Evolutionary conservation across 2,888 invertebrate genomes (phyloP).

Genomic region (Calameuta filiformis): DNA sequence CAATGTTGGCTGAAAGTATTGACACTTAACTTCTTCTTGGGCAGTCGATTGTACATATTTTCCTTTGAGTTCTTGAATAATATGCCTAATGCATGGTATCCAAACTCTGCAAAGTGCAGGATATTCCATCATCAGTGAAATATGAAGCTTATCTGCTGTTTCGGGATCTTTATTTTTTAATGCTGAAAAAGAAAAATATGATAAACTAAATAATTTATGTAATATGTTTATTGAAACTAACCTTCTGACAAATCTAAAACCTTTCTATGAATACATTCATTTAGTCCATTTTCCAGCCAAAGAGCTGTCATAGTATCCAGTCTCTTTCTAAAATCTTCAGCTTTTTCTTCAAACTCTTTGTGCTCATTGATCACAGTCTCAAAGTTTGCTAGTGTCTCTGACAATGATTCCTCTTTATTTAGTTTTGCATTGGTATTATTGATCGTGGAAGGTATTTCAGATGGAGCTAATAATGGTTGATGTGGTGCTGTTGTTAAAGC

Average conservation of each 20-base stretch:
- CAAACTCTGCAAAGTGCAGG: slow-evolving; percentile 70
- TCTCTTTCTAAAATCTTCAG: slow-evolving; percentile 69
- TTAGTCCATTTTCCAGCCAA: slow-evolving; percentile 71
- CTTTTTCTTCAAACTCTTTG: slow-evolving; percentile 32
- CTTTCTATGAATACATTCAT: slow-evolving; percentile 65
- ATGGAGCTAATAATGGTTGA: slow-evolving; percentile 40
- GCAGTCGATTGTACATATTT: slow-evolving; percentile 17
- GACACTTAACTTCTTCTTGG: not conserved
- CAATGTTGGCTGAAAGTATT: not conserved
- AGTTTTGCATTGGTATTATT: slow-evolving; percentile 20
- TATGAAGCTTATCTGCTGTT: slow-evolving; percentile 71
- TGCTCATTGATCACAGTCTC: slow-evolving; percentile 38
- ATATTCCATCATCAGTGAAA: slow-evolving; percentile 72
- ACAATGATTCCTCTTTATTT: slow-evolving; percentile 43
- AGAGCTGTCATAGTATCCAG: slow-evolving; percentile 70
- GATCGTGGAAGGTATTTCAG: slow-evolving; percentile 18
- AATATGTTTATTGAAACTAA: slow-evolving; percentile 45
- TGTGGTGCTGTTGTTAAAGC: slow-evolving; percentile 46
- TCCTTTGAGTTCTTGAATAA: slow-evolving; percentile 65
- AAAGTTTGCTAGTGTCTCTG: slow-evolving; percentile 43
- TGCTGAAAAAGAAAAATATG: slow-evolving; percentile 63
- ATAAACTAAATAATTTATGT: slow-evolving; percentile 8
- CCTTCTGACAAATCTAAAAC: slow-evolving; percentile 71
- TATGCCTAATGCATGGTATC: slow-evolving; percentile 74
- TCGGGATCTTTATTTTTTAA: slow-evolving; percentile 67